Percentiles rank a stretch among this genome's conserved stretches.
phyloP scores from a whole-genome alignment of 2,888 invertebrate species.

The Ecliptopera silaceata region DNA sequence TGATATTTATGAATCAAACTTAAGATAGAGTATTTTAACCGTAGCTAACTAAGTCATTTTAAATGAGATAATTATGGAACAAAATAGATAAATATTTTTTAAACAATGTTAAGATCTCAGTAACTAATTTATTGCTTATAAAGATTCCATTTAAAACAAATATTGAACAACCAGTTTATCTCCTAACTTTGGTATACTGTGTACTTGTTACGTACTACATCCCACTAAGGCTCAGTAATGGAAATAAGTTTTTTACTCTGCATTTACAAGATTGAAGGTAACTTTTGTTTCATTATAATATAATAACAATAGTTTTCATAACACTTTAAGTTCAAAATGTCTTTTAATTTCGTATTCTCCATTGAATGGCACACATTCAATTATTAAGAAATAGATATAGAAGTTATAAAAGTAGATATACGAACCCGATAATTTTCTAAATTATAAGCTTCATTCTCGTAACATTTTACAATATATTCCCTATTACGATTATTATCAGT shows the following conservation, averaged over 20 bases:
- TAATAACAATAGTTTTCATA: constrained; percentile 54
- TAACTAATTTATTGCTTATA: constrained; percentile 40
- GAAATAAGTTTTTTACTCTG: constrained; percentile 46
- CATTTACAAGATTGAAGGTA: constrained; percentile 73
- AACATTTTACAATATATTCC: constrained; percentile 76
- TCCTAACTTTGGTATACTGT: constrained; percentile 83
- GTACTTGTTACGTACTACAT: constrained; percentile 64
- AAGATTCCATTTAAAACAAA: constrained; percentile 48
- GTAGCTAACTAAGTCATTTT: no score
- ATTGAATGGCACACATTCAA: constrained; percentile 61
- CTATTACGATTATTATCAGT: constrained; percentile 78
- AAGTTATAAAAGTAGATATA: constrained; percentile 69
- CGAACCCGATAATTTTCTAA: constrained; percentile 58
- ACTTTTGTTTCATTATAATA: constrained; percentile 71
- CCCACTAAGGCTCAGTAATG: constrained; percentile 58
- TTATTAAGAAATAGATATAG: constrained; percentile 61
- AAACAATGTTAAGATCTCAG: constrained; percentile 19
- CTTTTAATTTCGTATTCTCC: constrained; percentile 53
- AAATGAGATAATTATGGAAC: no score
- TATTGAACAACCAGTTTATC: constrained; percentile 68
- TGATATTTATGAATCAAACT: no score
- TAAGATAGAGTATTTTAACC: no score
- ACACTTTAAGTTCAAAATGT: constrained; percentile 57
- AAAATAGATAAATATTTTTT: no score
- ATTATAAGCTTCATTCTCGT: constrained; percentile 72